Evolutionary conservation across 2,797 vertebrate genomes (phyloP).

Genomic region (Falco berigora): DNA sequence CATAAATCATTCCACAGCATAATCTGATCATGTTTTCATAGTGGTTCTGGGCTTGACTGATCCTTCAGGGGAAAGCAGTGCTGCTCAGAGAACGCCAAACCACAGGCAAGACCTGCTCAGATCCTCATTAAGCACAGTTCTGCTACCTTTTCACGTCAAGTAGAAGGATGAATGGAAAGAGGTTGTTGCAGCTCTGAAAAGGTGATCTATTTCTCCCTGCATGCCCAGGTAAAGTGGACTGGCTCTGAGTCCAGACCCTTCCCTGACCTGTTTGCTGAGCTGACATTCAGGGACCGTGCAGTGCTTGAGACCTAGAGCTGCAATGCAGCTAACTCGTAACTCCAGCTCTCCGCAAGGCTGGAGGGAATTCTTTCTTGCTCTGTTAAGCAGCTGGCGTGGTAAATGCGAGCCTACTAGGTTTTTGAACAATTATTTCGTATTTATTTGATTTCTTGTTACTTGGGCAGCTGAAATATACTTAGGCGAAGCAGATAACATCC

Average conservation of each 20-base stretch:
- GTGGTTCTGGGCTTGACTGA: neutral
- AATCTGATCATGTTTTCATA: neutral
- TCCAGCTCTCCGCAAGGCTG: neutral
- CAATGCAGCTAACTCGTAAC: conserved; percentile 27
- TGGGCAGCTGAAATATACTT: neutral
- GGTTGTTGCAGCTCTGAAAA: neutral
- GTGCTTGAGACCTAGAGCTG: neutral
- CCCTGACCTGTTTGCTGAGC: neutral
- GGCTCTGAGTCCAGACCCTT: neutral
- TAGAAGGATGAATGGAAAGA: neutral
- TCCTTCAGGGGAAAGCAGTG: neutral
- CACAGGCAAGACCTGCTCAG: neutral
- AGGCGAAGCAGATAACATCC: neutral
- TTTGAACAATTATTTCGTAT: neutral
- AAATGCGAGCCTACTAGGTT: neutral
- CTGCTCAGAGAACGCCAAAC: neutral
- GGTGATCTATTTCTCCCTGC: neutral
- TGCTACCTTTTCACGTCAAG: neutral
- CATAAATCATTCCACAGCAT: neutral
- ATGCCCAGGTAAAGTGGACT: neutral
- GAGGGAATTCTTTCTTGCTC: neutral
- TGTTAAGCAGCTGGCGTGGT: neutral
- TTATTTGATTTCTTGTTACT: neutral
- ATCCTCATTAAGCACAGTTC: fast-evolving
- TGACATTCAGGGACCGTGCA: neutral